These are phyloP conservation scores for Idaea biselata DNA, from an alignment of 2,888 invertebrate species.

Conservation along the genomic window DNA sequence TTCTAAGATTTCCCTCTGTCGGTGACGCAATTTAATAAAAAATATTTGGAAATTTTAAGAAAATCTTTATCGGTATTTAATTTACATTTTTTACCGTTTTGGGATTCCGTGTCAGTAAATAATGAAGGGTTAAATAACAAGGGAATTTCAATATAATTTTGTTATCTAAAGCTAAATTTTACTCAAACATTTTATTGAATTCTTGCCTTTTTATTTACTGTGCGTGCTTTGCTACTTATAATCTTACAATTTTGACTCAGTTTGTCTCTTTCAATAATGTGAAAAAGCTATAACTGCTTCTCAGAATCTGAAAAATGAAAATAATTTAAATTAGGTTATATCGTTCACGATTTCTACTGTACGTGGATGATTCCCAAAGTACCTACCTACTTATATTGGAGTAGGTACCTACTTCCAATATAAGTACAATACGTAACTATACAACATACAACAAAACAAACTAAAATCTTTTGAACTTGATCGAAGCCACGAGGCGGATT, in stretches of 20 bases:
- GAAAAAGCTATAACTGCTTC: conserved; percentile 60
- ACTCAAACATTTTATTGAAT: neutral
- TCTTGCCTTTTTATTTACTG: neutral
- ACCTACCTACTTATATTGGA: no score
- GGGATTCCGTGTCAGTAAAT: conserved; percentile 26
- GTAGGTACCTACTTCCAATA: no score
- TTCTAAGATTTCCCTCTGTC: neutral
- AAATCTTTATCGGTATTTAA: conserved; percentile 35
- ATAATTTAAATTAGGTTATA: conserved; percentile 6
- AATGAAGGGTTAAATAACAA: conserved; percentile 20
- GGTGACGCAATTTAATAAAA: neutral
- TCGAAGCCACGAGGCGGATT: no score
- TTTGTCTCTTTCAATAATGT: conserved; percentile 53
- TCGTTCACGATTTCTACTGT: no score
- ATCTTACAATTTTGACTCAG: conserved; percentile 16
- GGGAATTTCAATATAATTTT: conserved; percentile 14
- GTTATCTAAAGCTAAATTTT: conserved; percentile 6
- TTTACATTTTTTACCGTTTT: conserved; percentile 32
- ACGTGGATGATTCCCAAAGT: no score
- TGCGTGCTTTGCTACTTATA: no score
- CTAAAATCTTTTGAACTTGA: no score
- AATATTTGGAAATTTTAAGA: conserved; percentile 9
- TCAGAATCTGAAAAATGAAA: conserved; percentile 51
- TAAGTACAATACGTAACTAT: no score
- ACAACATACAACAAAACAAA: no score